A percentile compares a stretch with the other conserved stretches of the same genome.
These are phyloP conservation scores for Cirrhinus mrigala DNA, from an alignment of 2,797 vertebrate species.

Conservation along the genomic window DNA sequence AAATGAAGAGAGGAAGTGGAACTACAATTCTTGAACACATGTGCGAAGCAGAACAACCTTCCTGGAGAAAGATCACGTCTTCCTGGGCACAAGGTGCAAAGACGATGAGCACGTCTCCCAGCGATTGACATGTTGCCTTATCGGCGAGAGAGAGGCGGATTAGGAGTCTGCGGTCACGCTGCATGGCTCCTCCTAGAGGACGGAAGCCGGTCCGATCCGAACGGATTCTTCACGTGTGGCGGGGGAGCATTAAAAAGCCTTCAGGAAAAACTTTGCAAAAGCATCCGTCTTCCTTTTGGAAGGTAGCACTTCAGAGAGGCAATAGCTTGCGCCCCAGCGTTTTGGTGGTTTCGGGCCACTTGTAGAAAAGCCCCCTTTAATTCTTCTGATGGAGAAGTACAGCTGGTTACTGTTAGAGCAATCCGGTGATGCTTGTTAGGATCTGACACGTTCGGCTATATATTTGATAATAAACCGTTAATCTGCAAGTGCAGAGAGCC, in stretches of 20 bases:
- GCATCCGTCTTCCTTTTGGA: slow-evolving; percentile 40
- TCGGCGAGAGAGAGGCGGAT: slow-evolving; percentile 31
- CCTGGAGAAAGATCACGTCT: slow-evolving; percentile 43
- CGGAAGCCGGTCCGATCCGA: slow-evolving; percentile 35
- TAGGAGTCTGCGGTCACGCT: slow-evolving; percentile 17
- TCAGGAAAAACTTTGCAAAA: slow-evolving; percentile 52
- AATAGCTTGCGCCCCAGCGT: slow-evolving; percentile 33
- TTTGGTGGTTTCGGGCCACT: slow-evolving; percentile 33
- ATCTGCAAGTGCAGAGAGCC: slow-evolving; percentile 42
- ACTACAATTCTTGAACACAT: slow-evolving; percentile 46
- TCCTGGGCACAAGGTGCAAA: slow-evolving; percentile 31
- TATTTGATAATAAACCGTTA: slow-evolving; percentile 48
- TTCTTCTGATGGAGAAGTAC: slow-evolving; percentile 30
- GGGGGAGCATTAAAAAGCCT: slow-evolving; percentile 49
- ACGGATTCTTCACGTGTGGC: slow-evolving; percentile 49
- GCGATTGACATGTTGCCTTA: slow-evolving; percentile 54
- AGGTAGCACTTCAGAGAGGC: slow-evolving; percentile 53
- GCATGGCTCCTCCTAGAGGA: slow-evolving; percentile 22
- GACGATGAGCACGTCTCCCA: slow-evolving; percentile 21
- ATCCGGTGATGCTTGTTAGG: slow-evolving; percentile 51
- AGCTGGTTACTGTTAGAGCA: slow-evolving; percentile 39
- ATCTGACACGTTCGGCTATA: slow-evolving; percentile 48
- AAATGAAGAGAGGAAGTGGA: slow-evolving; percentile 43
- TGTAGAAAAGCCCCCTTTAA: slow-evolving; percentile 52
- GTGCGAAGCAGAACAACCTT: slow-evolving; percentile 47